Evolutionary conservation across 2,888 invertebrate species (phyloP).

Genomic region (Ennomos quercinarius): DNA sequence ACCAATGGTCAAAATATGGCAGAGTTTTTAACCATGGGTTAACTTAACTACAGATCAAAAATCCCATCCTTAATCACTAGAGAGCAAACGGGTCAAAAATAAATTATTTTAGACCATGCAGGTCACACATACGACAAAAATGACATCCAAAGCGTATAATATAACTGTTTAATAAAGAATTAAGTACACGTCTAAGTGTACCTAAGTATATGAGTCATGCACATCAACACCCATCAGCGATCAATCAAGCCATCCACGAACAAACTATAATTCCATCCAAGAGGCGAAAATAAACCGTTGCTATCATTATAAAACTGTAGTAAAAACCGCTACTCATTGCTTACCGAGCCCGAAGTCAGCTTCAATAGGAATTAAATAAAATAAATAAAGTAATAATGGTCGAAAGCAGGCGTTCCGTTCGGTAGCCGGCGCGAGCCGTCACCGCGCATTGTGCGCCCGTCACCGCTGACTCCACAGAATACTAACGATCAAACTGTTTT

Average conservation of each 20-base stretch:
- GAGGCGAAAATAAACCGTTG: slow-evolving; percentile 38
- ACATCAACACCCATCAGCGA: slow-evolving; percentile 2
- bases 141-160: too few relatives aligned
- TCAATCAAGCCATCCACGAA: slow-evolving; percentile 26
- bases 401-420: slow-evolving; percentile 32
- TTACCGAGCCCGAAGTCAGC: slow-evolving; percentile 30
- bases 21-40: too few relatives aligned
- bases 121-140: too few relatives aligned
- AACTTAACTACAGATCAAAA: too few relatives aligned
- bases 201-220: too few relatives aligned
- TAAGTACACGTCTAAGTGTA: too few relatives aligned
- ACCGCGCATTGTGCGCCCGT: slow-evolving; percentile 58
- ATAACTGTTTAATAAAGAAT: too few relatives aligned
- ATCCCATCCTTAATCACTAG: too few relatives aligned
- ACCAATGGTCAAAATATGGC: too few relatives aligned
- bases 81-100: too few relatives aligned
- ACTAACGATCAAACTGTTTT: slow-evolving; percentile 77
- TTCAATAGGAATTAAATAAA: slow-evolving; percentile 40
- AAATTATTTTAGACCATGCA: too few relatives aligned
- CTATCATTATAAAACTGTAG: slow-evolving; percentile 36
- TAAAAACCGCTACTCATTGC: slow-evolving; percentile 49
- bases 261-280: slow-evolving; percentile 39
- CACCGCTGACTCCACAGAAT: slow-evolving; percentile 59
- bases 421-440: slow-evolving; percentile 49
- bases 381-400: slow-evolving; percentile 33